Percentiles rank a stretch among this genome's conserved stretches.
Evolutionary conservation across 2,888 invertebrate genomes (phyloP).

Genomic region (Gymnocheta viridis): DNA sequence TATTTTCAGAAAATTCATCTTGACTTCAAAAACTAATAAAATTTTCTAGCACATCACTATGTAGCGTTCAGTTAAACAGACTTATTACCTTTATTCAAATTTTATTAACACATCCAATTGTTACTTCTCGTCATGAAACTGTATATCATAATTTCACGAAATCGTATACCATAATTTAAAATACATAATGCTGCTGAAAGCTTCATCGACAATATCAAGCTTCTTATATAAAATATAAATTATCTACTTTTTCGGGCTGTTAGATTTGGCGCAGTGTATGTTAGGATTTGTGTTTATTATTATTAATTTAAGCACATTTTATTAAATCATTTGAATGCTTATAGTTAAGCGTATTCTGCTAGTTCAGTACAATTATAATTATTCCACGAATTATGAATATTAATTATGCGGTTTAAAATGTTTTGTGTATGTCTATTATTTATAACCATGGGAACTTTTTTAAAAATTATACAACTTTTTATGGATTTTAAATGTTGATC

Average conservation of each 20-base stretch:
- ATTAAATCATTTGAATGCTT: slow-evolving; percentile 49
- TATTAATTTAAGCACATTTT: slow-evolving; percentile 61
- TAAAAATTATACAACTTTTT: not conserved
- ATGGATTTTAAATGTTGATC: slow-evolving; percentile 29
- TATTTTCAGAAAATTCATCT: too few relatives aligned
- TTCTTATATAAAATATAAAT: slow-evolving; percentile 7
- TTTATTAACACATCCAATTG: slow-evolving; percentile 15
- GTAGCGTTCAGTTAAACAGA: not conserved
- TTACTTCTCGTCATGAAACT: slow-evolving; percentile 15
- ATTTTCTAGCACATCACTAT: not conserved
- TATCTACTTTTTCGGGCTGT: slow-evolving; percentile 10
- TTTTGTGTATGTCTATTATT: slow-evolving; percentile 64
- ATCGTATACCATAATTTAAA: slow-evolving; percentile 7
- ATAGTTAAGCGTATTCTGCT: slow-evolving; percentile 17
- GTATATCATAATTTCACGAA: slow-evolving; percentile 11
- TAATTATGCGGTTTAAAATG: slow-evolving; percentile 66
- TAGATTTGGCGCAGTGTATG: slow-evolving; percentile 18
- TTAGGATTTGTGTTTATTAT: slow-evolving; percentile 41
- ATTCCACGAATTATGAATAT: slow-evolving; percentile 74
- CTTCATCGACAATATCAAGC: slow-evolving; percentile 18
- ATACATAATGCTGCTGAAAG: slow-evolving; percentile 26
- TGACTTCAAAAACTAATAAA: not conserved
- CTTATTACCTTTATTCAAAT: not conserved
- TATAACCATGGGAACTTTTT: slow-evolving; percentile 66
- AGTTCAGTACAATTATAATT: slow-evolving; percentile 60